Conservation (phyloP, 2,797 vertebrate species). For the Rhinichthys osculus region DNA sequence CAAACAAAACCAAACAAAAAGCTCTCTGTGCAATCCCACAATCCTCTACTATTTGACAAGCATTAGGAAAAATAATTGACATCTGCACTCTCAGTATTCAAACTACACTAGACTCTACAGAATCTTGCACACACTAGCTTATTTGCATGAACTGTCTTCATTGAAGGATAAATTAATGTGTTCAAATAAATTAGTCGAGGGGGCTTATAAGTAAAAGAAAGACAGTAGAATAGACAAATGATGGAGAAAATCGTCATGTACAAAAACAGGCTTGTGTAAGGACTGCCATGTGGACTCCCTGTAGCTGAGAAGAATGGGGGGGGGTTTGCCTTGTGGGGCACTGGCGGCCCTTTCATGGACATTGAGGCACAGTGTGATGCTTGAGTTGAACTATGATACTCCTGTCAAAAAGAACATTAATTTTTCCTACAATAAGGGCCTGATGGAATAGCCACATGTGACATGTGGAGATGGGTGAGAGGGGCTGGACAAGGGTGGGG, state of each 20-base stretch:
- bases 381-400: conserved; percentile 62
- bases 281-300: conserved; percentile 43
- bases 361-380: conserved; percentile 61
- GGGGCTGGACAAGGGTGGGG: conserved; percentile 35
- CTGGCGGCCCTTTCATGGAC: conserved; percentile 43
- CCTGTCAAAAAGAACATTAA: conserved; percentile 55
- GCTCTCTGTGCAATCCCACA: conserved; percentile 34
- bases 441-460: conserved; percentile 69
- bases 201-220: conserved; percentile 2
- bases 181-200: conserved; percentile 23
- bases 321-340: conserved; percentile 43
- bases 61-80: neutral
- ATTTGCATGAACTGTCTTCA: conserved; percentile 23
- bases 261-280: conserved; percentile 59
- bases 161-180: conserved; percentile 26
- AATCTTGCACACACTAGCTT: neutral
- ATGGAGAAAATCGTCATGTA: conserved; percentile 49
- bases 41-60: neutral
- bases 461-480: conserved; percentile 57
- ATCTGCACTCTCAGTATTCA: neutral
- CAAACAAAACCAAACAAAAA: conserved; percentile 51
- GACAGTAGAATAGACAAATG: conserved; percentile 34
- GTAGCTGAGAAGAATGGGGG: conserved; percentile 47
- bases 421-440: conserved; percentile 58
- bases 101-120: neutral